A percentile compares a stretch with the other conserved stretches of the same genome.
These are phyloP conservation scores for Campaea margaritaria DNA, from an alignment of 2,888 invertebrate genomes.

Conservation along the genomic window DNA sequence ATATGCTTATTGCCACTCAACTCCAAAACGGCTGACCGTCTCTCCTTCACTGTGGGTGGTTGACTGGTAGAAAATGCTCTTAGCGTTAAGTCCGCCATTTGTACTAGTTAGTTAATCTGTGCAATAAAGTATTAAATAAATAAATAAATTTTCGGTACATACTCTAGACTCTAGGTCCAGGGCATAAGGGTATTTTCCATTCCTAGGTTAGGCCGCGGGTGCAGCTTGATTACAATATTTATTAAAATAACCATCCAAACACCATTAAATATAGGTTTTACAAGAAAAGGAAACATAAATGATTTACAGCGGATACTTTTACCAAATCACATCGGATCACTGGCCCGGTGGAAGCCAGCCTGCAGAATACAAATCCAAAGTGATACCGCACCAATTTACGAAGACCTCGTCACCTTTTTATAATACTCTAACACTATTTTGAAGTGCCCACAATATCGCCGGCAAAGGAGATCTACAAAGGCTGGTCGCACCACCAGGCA, in stretches of 20 bases:
- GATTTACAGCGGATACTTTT: conserved; percentile 60
- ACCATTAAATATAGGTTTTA: no score
- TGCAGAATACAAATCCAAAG: conserved; percentile 73
- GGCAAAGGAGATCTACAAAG: conserved; percentile 50
- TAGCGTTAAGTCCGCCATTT: no score
- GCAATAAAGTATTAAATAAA: no score
- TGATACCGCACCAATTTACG: conserved; percentile 57
- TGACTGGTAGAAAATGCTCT: no score
- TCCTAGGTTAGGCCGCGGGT: no score
- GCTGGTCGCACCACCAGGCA: conserved; percentile 54
- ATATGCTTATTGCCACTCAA: no score
- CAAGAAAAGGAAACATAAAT: conserved; percentile 33
- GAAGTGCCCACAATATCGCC: conserved; percentile 44
- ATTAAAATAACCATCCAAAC: neutral
- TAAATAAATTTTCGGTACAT: no score
- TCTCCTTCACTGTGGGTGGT: no score
- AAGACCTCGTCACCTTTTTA: conserved; percentile 51
- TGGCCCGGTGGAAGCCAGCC: conserved; percentile 58
- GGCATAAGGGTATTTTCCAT: no score
- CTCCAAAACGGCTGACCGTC: no score
- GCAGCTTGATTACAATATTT: neutral
- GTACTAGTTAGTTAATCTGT: no score
- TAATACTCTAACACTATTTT: conserved; percentile 45
- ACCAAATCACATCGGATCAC: conserved; percentile 67
- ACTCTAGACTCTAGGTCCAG: no score